Evolutionary conservation across 2,113 vertebrate species (phyloP).

Genomic region (Caranx ignobilis): DNA sequence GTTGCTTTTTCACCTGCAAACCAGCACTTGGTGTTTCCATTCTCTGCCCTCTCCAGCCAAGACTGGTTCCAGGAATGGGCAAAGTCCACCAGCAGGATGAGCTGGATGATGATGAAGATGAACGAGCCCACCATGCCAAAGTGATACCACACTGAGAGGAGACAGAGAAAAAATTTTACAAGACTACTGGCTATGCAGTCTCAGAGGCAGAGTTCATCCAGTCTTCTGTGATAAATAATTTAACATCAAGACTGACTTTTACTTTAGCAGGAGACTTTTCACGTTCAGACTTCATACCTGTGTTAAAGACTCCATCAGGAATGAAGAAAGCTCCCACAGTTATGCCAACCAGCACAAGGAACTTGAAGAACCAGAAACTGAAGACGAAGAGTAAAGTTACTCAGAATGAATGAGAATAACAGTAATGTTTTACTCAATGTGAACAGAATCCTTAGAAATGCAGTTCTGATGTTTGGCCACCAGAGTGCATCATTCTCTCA

Average conservation of each 20-base stretch:
- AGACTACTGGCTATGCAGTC: background rate
- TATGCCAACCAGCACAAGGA: conserved; percentile 90
- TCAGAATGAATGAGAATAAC: background rate
- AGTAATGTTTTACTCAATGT: background rate
- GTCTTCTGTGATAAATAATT: too few species aligned
- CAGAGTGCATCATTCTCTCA: conserved; percentile 44
- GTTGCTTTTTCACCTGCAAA: conserved; percentile 80
- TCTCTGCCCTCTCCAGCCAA: conserved; percentile 87
- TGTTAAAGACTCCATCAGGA: conserved; percentile 88
- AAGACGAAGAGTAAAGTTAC: background rate
- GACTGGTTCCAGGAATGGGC: conserved; percentile 92
- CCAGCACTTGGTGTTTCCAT: conserved; percentile 88
- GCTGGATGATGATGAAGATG: conserved; percentile 93
- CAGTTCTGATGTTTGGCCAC: conserved; percentile 33
- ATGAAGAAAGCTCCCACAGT: conserved; percentile 96
- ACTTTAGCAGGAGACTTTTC: too few species aligned
- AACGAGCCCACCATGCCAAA: conserved; percentile 91
- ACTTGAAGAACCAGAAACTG: conserved; percentile 98
- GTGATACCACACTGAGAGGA: conserved; percentile 91
- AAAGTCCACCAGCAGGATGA: conserved; percentile 91
- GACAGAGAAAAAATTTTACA: background rate
- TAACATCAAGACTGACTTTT: too few species aligned
- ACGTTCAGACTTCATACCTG: conserved; percentile 76
- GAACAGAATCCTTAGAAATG: background rate
- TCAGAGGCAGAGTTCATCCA: background rate